Percentiles rank a stretch among this genome's conserved stretches.
Conservation (phyloP, 2,797 vertebrate species). For the Balearica regulorum region DNA sequence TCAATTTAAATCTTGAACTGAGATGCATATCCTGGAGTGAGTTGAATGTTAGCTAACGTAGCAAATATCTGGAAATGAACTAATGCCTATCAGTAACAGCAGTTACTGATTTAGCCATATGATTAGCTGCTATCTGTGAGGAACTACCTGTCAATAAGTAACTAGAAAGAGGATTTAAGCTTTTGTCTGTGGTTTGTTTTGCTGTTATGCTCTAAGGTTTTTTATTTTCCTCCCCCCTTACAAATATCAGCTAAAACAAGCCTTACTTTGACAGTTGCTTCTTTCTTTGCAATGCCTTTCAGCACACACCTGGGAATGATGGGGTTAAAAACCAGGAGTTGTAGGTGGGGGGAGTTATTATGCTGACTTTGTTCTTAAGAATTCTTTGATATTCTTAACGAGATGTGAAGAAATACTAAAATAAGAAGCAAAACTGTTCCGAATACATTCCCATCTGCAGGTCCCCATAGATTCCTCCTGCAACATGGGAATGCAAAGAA, state of each 20-base stretch:
- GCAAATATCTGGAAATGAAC: not conserved
- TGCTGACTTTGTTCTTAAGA: not conserved
- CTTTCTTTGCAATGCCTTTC: not conserved
- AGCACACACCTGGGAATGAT: not conserved
- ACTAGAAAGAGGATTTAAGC: not conserved
- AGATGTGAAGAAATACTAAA: not conserved
- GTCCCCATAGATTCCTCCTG: not conserved
- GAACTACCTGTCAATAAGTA: constrained; percentile 2
- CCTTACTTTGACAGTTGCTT: not conserved
- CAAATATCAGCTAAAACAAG: not conserved
- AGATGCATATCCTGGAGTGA: not conserved
- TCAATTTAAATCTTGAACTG: not conserved
- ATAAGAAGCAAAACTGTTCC: not conserved
- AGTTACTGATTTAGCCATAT: constrained; percentile 3
- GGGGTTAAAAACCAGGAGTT: not conserved
- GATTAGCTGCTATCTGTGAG: not conserved
- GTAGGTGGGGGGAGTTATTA: not conserved
- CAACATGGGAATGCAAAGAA: not conserved
- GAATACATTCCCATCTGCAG: not conserved
- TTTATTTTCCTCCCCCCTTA: not conserved
- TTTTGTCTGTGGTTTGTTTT: not conserved
- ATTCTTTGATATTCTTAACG: not conserved
- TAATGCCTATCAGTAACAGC: not conserved
- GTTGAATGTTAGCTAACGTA: not conserved
- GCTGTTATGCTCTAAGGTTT: not conserved